phyloP scores from a whole-genome alignment of 2,797 vertebrate genomes.

The Melanogrammus aeglefinus region DNA sequence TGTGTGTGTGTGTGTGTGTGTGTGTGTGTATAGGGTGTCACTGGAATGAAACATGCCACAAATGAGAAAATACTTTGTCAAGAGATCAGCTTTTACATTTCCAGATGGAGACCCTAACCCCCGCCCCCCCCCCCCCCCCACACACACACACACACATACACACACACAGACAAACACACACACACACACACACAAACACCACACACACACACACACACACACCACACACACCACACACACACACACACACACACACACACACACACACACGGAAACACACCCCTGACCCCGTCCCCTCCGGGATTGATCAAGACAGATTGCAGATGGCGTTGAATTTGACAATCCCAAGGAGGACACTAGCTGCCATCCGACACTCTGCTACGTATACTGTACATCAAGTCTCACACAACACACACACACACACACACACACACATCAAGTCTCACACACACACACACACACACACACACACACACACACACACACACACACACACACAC shows the following conservation, averaged over 20 bases:
- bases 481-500: not conserved
- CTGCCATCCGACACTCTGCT: not conserved
- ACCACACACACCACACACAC: too few species aligned
- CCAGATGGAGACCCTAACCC: too few species aligned
- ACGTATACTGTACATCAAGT: conserved; percentile 1
- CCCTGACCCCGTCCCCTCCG: conserved; percentile 42
- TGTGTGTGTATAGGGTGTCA: not conserved
- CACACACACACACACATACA: conserved; percentile 52
- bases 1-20: conserved; percentile 5
- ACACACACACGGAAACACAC: conserved; percentile 40
- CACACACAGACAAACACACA: conserved; percentile 52
- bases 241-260: conserved; percentile 63
- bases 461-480: not conserved
- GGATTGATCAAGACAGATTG: conserved; percentile 70
- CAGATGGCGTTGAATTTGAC: conserved; percentile 50
- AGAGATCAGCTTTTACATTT: too few species aligned
- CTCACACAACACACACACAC: conserved; percentile 11
- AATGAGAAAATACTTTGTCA: too few species aligned
- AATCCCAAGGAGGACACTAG: conserved; percentile 44
- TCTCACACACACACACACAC: not conserved
- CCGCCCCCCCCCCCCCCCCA: too few species aligned
- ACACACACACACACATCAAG: conserved; percentile 5
- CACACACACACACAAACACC: conserved; percentile 53
- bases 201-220: too few species aligned
- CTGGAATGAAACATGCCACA: too few species aligned